These are phyloP conservation scores for Antidorcas marsupialis DNA, from an alignment of 2,113 vertebrate species.

Conservation along the genomic window DNA sequence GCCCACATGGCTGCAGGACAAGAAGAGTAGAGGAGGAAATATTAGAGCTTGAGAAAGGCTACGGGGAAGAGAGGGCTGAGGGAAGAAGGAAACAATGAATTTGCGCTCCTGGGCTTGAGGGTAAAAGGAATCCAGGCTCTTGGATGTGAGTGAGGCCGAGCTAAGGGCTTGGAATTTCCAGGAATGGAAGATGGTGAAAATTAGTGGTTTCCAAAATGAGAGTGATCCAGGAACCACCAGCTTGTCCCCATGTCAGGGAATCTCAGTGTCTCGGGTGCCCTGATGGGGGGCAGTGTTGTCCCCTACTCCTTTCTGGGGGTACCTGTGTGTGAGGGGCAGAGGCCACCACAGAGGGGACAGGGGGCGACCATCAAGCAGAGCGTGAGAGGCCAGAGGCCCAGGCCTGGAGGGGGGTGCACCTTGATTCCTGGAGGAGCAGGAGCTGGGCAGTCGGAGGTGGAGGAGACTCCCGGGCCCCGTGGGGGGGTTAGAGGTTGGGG, in stretches of 20 bases:
- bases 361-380: too few relatives aligned
- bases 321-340: too few relatives aligned
- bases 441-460: background rate
- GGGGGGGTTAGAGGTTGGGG: background rate
- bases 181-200: background rate
- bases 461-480: background rate
- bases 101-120: background rate
- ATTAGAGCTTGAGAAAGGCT: too few relatives aligned
- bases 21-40: background rate
- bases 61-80: too few relatives aligned
- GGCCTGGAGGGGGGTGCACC: background rate
- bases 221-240: background rate
- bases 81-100: background rate
- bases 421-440: background rate
- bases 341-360: background rate
- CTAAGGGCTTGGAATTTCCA: background rate
- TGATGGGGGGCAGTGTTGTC: too few relatives aligned
- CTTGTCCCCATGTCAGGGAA: background rate
- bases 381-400: fast-evolving
- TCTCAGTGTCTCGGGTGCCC: background rate
- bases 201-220: background rate
- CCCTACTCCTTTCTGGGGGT: background rate
- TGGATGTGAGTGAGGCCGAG: background rate
- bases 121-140: background rate
- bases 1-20: conserved; percentile 23